Evolutionary conservation across 2,888 invertebrate genomes (phyloP).

Genomic region (Clostera curtula): DNA sequence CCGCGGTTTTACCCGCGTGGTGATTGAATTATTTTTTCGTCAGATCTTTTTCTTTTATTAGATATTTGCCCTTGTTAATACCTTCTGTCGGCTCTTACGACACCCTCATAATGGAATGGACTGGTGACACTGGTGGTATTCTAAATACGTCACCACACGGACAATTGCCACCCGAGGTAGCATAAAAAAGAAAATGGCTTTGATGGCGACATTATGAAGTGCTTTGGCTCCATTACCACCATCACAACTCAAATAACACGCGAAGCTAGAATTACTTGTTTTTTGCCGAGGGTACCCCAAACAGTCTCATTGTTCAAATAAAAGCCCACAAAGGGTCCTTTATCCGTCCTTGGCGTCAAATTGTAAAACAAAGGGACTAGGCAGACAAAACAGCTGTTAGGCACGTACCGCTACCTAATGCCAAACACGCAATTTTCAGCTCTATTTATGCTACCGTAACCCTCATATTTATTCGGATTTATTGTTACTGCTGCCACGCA

Average conservation of each 20-base stretch:
- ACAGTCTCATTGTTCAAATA: conserved; percentile 17
- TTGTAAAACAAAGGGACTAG: conserved; percentile 43
- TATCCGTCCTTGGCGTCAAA: conserved; percentile 41
- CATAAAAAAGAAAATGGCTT: too few species aligned
- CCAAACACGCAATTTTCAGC: conserved; percentile 12
- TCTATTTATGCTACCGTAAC: conserved; percentile 2
- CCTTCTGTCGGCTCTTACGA: too few species aligned
- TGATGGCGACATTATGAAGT: too few species aligned
- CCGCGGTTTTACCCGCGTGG: too few species aligned
- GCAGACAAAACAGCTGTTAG: conserved; percentile 58
- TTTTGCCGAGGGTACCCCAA: conserved; percentile 16
- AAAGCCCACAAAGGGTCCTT: conserved; percentile 25
- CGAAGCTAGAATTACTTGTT: conserved; percentile 5
- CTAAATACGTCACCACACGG: too few species aligned
- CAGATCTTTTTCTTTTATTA: too few species aligned
- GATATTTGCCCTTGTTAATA: too few species aligned
- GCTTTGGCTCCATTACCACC: too few species aligned
- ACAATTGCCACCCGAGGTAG: too few species aligned
- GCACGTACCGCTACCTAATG: conserved; percentile 33
- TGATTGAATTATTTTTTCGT: too few species aligned
- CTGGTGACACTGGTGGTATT: too few species aligned
- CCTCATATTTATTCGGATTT: background rate
- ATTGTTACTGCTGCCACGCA: background rate
- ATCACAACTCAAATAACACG: conserved; percentile 5
- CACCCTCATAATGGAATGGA: too few species aligned